phyloP scores from a whole-genome alignment of 2,888 invertebrate species.

The Synanthedon myopaeformis region DNA sequence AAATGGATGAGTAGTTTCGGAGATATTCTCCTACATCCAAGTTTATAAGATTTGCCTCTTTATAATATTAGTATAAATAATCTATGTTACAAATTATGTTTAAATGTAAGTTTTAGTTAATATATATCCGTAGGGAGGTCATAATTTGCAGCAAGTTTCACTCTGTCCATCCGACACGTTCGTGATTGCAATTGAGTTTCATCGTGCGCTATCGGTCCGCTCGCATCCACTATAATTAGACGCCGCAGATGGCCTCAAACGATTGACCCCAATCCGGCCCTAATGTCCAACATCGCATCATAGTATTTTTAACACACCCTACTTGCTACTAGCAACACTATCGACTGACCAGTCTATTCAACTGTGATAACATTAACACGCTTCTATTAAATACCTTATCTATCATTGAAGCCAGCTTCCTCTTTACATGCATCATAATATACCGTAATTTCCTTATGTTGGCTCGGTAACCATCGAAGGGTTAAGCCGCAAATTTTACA shows the following conservation, averaged over 20 bases:
- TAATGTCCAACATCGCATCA: slow-evolving; percentile 41
- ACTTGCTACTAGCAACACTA: slow-evolving; percentile 12
- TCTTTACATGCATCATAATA: background rate
- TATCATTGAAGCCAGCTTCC: background rate
- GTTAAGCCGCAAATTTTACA: background rate
- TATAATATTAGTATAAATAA: too few species aligned
- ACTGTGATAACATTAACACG: background rate
- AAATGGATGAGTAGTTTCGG: too few species aligned
- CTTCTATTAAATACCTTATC: background rate
- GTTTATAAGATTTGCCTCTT: too few species aligned
- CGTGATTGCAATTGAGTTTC: slow-evolving; percentile 42
- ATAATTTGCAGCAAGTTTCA: slow-evolving; percentile 1
- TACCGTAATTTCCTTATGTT: background rate
- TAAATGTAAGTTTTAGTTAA: background rate
- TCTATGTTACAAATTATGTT: too few species aligned
- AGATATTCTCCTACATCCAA: too few species aligned
- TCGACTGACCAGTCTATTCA: background rate
- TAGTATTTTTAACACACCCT: slow-evolving; percentile 57
- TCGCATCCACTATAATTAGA: slow-evolving; percentile 61
- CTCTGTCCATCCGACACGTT: slow-evolving; percentile 20
- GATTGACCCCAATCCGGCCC: slow-evolving; percentile 65
- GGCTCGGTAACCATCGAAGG: too few species aligned
- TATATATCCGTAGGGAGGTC: background rate
- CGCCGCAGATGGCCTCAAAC: slow-evolving; percentile 63
- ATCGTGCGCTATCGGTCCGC: slow-evolving; percentile 45